phyloP scores from a whole-genome alignment of 2,113 vertebrate genomes.

The Salvelinus alpinus region DNA sequence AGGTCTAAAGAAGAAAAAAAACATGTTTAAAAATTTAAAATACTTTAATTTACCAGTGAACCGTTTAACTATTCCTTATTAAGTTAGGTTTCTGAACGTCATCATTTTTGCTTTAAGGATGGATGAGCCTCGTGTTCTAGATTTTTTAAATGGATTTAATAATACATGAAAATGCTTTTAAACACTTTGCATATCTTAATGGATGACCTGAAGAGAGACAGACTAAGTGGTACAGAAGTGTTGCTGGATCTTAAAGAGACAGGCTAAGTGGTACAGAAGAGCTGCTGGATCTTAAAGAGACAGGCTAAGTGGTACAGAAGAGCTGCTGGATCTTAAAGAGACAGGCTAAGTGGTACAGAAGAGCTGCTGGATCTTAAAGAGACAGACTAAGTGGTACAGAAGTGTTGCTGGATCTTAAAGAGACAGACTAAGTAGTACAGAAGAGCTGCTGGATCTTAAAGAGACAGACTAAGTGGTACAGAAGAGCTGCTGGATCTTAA shows the following conservation, averaged over 20 bases:
- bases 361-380: conserved; percentile 49
- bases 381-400: too few species aligned
- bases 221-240: conserved; percentile 69
- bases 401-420: conserved; percentile 15
- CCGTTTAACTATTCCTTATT: neutral
- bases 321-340: conserved; percentile 26
- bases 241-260: conserved; percentile 54
- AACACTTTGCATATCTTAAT: conserved; percentile 60
- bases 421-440: conserved; percentile 62
- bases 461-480: too few species aligned
- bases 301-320: too few species aligned
- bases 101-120: neutral
- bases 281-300: too few species aligned
- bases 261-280: too few species aligned
- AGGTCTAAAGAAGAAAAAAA: too few species aligned
- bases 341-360: conserved; percentile 64
- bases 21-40: neutral
- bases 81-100: too few species aligned
- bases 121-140: conserved; percentile 22
- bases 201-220: conserved; percentile 63
- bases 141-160: conserved; percentile 62
- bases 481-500: too few species aligned
- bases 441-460: conserved; percentile 63
- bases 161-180: conserved; percentile 74
- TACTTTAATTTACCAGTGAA: neutral